Conservation (phyloP, 2,888 invertebrate genomes). For the Luperina nickerlii region DNA sequence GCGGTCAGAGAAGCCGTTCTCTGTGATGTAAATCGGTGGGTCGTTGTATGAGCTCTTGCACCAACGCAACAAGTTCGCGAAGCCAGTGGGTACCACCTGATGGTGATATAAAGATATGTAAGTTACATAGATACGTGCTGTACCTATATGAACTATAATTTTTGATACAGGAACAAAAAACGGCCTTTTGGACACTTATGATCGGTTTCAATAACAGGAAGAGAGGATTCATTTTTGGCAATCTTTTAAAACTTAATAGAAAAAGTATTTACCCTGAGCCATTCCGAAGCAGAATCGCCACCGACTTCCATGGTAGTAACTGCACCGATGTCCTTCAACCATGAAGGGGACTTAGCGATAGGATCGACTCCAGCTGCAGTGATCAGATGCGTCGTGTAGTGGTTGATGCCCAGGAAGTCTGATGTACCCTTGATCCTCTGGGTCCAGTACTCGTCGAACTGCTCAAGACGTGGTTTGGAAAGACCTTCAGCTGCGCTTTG, state of each 20-base stretch:
- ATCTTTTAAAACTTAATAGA: not conserved
- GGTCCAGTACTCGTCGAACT: conserved; percentile 86
- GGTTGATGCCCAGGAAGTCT: conserved; percentile 88
- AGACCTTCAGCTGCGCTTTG: conserved; percentile 85
- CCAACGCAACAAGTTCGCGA: conserved; percentile 90
- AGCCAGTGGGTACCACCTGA: conserved; percentile 91
- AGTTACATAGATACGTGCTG: not conserved
- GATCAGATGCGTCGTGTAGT: conserved; percentile 87
- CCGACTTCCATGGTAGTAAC: conserved; percentile 86
- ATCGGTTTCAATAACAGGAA: not conserved
- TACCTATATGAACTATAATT: not conserved
- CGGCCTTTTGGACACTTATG: not conserved
- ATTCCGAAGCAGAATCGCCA: conserved; percentile 86
- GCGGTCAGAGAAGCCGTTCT: conserved; percentile 90
- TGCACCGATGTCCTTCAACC: conserved; percentile 88
- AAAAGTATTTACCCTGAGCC: conserved; percentile 81
- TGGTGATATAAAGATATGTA: conserved; percentile 28
- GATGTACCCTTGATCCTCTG: conserved; percentile 87
- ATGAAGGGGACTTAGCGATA: conserved; percentile 85
- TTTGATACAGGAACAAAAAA: not conserved
- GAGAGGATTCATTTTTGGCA: not conserved
- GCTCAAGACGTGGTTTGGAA: conserved; percentile 82
- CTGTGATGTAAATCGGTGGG: conserved; percentile 90
- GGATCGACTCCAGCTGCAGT: conserved; percentile 85
- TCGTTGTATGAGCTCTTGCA: conserved; percentile 90